phyloP scores from a whole-genome alignment of 2,113 vertebrate species.

The Lepus timidus region DNA sequence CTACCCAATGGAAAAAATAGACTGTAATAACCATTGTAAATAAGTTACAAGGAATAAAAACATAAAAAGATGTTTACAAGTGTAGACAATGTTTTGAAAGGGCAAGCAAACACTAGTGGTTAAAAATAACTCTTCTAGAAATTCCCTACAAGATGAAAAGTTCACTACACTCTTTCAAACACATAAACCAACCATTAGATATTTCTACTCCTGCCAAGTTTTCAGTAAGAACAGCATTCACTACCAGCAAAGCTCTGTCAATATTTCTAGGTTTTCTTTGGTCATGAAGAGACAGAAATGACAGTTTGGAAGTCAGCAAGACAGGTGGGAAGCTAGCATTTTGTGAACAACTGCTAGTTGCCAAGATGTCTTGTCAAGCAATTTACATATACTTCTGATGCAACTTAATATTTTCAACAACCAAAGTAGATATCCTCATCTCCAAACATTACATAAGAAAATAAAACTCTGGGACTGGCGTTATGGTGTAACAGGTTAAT shows the following conservation, averaged over 20 bases:
- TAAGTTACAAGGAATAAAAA: neutral
- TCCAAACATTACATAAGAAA: neutral
- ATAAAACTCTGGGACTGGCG: neutral
- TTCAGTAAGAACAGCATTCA: neutral
- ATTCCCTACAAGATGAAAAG: neutral
- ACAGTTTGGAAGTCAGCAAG: neutral
- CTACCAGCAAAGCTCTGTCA: neutral
- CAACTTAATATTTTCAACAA: constrained; percentile 2
- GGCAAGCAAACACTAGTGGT: neutral
- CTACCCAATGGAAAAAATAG: neutral
- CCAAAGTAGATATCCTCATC: neutral
- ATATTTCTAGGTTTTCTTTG: neutral
- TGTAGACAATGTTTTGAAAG: neutral
- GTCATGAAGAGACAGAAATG: neutral
- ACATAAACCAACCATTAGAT: neutral
- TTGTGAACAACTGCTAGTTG: constrained; percentile 1
- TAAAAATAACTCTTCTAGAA: constrained; percentile 5
- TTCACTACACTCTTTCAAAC: neutral
- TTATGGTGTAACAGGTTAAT: no score
- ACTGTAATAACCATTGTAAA: neutral
- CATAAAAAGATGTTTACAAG: constrained; percentile 6
- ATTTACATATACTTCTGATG: neutral
- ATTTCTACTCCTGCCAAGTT: neutral
- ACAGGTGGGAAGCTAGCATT: neutral
- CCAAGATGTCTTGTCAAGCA: neutral